Conservation (phyloP, 2,888 invertebrate genomes). For the Agrochola lychnidis region DNA sequence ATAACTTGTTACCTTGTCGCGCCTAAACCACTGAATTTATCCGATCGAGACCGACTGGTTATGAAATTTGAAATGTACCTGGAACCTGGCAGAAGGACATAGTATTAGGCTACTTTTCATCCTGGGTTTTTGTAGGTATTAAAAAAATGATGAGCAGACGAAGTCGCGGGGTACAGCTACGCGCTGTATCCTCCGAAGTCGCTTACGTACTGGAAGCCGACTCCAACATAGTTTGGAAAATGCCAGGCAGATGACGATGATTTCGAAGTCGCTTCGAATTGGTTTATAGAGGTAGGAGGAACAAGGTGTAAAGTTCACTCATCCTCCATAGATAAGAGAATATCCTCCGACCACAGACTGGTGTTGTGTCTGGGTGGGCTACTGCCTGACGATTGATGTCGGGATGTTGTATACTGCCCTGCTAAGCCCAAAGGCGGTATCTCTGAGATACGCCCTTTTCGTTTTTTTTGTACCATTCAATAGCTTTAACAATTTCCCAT, state of each 20-base stretch:
- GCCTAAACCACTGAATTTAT: not conserved
- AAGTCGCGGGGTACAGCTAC: not conserved
- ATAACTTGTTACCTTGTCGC: not conserved
- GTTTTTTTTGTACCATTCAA: too few relatives aligned
- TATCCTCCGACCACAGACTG: too few relatives aligned
- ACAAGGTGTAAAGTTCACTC: too few relatives aligned
- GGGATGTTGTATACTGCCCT: too few relatives aligned
- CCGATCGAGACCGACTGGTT: not conserved
- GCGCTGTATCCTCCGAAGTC: not conserved
- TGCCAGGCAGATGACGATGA: not conserved
- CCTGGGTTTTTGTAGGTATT: not conserved
- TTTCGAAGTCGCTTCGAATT: not conserved
- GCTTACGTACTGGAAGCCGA: not conserved
- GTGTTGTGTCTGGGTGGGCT: too few relatives aligned
- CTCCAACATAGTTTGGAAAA: not conserved
- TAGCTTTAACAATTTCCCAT: too few relatives aligned
- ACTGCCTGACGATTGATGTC: too few relatives aligned
- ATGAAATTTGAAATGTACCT: not conserved
- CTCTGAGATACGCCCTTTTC: too few relatives aligned
- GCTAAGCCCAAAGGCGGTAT: too few relatives aligned
- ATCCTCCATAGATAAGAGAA: too few relatives aligned
- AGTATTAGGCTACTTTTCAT: not conserved
- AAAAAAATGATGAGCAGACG: not conserved
- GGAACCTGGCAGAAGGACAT: not conserved
- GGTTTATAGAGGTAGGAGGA: too few relatives aligned